Conservation (phyloP, 2,113 vertebrate species). For the Cryptoleucopteryx plumbea region DNA sequence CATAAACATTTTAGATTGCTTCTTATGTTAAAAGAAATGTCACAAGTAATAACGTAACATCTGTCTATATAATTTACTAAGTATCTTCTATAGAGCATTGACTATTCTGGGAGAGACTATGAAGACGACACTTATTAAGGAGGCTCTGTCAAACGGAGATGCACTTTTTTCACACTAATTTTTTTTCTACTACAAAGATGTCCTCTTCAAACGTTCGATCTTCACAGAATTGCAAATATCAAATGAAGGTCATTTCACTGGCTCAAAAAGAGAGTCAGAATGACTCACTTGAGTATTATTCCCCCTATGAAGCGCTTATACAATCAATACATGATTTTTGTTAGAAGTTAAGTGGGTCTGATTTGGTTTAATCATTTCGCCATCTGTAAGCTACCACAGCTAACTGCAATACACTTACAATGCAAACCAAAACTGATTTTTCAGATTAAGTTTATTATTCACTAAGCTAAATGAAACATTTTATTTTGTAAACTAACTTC, state of each 20-base stretch:
- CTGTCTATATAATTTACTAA: background rate
- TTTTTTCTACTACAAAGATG: background rate
- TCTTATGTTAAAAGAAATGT: background rate
- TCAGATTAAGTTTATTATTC: background rate
- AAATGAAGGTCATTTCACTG: background rate
- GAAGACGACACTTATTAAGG: background rate
- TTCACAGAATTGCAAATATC: background rate
- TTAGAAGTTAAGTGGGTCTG: background rate
- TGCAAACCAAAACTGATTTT: fast-evolving
- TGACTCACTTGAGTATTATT: background rate
- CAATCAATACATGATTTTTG: background rate
- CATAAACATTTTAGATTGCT: background rate
- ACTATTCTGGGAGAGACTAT: background rate
- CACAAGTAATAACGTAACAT: background rate
- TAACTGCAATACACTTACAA: background rate
- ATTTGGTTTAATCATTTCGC: background rate
- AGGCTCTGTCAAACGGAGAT: background rate
- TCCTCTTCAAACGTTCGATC: background rate
- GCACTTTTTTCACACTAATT: background rate
- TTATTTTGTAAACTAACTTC: background rate
- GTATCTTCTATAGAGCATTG: background rate
- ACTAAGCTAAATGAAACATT: background rate
- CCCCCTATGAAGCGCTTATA: background rate
- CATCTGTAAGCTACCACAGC: background rate
- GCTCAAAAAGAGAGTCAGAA: background rate